Evolutionary conservation across 2,113 vertebrate genomes (phyloP).

Genomic region (Hyperopisus bebe): DNA sequence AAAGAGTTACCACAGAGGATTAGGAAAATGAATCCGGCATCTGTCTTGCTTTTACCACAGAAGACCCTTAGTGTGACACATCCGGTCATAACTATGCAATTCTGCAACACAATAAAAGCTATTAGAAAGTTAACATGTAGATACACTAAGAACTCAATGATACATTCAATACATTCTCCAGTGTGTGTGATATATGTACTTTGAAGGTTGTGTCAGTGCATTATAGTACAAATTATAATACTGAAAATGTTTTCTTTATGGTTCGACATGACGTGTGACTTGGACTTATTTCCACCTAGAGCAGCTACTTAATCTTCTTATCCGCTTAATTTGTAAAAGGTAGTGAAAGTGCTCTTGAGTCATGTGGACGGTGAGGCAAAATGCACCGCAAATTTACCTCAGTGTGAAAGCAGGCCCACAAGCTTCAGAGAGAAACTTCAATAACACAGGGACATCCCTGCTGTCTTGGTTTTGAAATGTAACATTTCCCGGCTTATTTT

Average conservation of each 20-base stretch:
- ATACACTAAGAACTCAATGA: not conserved
- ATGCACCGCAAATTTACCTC: not conserved
- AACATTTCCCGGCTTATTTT: not conserved
- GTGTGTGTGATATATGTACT: not conserved
- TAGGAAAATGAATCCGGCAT: not conserved
- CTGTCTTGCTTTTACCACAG: not conserved
- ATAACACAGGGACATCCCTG: not conserved
- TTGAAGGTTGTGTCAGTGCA: not conserved
- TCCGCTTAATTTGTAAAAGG: constrained; percentile 18
- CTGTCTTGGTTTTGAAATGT: not conserved
- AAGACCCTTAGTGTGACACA: not conserved
- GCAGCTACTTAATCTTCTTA: constrained; percentile 15
- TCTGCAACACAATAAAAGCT: not conserved
- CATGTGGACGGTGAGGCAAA: not conserved
- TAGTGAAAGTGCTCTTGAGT: not conserved
- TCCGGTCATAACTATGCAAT: not conserved
- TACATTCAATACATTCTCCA: not conserved
- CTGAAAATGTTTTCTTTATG: not conserved
- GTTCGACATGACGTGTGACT: not conserved
- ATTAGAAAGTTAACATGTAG: not conserved
- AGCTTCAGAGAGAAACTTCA: not conserved
- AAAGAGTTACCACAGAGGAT: not conserved
- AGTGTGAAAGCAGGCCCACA: not conserved
- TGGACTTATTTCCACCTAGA: not conserved
- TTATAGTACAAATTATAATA: constrained; percentile 3